Evolutionary conservation across 2,888 invertebrate species (phyloP), one percentile per base, ranked within the genome.

Genomic region (Calliphora vomitoria): DNA sequence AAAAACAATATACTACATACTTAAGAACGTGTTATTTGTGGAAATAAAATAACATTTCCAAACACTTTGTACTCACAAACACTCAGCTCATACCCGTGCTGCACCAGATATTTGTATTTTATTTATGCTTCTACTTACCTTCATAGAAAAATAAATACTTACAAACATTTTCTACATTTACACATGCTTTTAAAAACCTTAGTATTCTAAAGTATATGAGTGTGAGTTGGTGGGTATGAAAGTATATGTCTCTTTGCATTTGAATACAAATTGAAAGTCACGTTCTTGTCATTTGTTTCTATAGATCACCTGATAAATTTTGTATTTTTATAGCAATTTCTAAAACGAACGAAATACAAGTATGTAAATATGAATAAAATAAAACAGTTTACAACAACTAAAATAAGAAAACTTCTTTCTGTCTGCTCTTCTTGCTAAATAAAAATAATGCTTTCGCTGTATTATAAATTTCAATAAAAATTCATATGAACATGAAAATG

Each of bases 261-360:
- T 68, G 53, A 47, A 79, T 81, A 85, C 85, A 89, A 89, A 89
- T 90, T 90, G 84, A 88, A 88, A 90, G 91, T 91, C 91, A 91
- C 92, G 92, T 91, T 90, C 80, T 47, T 87, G 90, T 89, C 90
- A 92, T 91, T 92, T 92, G 90, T 91, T 90, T 88, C 89, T 87
- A 82, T 87, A 89, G 90, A 90, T 90, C 90, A 89, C 89, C 89
- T 88, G 89, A 86, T 89, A 88, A 88, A 85, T 86, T 88, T 85
- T 20, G 68, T 64, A 79, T 69, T 85, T 86, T 87, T 85, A 87
- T 79, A 41, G 55, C 69, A 84, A 84, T 69, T 71, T 64, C 20
- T n/a, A 68, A 68, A 35, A 60, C n/a, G 60, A 55, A 41, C 15
- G 53, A 18, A 55, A 80, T 35, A 6, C 71, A 75, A 47, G 8